Percentiles rank a stretch among this genome's conserved stretches.
phyloP scores from a whole-genome alignment of 1,140 invertebrate species.

The Drosophila kepulauana region DNA sequence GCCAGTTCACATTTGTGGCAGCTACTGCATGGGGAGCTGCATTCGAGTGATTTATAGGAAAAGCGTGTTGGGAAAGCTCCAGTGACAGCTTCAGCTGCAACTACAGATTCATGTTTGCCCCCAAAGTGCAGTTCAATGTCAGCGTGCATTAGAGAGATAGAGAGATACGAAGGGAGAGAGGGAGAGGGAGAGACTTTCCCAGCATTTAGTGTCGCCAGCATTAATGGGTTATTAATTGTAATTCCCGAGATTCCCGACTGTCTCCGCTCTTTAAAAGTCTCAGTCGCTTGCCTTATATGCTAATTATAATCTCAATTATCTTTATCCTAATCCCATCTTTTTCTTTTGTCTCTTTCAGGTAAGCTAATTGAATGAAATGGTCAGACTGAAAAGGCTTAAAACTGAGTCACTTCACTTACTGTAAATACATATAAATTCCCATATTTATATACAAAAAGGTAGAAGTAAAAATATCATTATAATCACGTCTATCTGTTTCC shows the following conservation, averaged over 20 bases:
- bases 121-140: conserved; percentile 49
- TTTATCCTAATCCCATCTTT: conserved; percentile 39
- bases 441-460: background rate
- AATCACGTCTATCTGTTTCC: background rate
- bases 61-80: conserved; percentile 69
- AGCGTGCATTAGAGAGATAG: conserved; percentile 32
- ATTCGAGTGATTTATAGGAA: conserved; percentile 69
- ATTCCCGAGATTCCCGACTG: conserved; percentile 12
- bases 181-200: conserved; percentile 11
- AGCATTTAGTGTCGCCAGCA: conserved; percentile 18
- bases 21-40: conserved; percentile 18
- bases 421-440: background rate
- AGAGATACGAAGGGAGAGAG: background rate
- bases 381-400: conserved; percentile 2
- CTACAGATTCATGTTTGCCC: conserved; percentile 9
- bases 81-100: background rate
- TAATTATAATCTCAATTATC: conserved; percentile 16
- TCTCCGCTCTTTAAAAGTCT: background rate
- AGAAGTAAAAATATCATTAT: background rate
- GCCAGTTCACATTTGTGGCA: conserved; percentile 23
- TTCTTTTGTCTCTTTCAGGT: conserved; percentile 57
- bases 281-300: conserved; percentile 20
- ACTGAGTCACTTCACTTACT: background rate
- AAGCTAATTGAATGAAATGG: conserved; percentile 41
- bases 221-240: conserved; percentile 67